Conservation (phyloP, 2,113 vertebrate species). For the Gyps fulvus region DNA sequence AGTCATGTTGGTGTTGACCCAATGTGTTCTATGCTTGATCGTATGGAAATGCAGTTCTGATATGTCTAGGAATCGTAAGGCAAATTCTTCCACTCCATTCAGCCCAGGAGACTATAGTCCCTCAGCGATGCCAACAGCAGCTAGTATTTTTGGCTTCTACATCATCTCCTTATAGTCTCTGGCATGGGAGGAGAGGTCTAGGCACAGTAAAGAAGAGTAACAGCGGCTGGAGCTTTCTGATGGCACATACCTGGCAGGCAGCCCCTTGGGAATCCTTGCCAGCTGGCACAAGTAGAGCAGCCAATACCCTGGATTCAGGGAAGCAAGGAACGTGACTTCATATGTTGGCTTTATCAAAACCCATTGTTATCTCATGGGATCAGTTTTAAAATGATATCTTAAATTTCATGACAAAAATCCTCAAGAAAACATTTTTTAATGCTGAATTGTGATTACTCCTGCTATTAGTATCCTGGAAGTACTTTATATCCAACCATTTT, state of each 20-base stretch:
- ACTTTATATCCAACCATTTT: background rate
- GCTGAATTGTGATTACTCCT: background rate
- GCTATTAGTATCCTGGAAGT: background rate
- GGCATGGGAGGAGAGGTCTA: background rate
- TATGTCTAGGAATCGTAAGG: background rate
- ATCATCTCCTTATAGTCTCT: background rate
- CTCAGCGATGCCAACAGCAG: background rate
- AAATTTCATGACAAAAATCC: background rate
- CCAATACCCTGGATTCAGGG: background rate
- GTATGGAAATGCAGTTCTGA: background rate
- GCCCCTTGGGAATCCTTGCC: background rate
- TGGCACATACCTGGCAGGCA: background rate
- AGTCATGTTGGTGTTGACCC: background rate
- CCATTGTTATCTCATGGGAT: background rate
- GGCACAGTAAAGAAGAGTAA: background rate
- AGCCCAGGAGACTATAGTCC: background rate
- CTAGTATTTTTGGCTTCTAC: background rate
- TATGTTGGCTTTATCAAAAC: background rate
- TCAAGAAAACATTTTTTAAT: background rate
- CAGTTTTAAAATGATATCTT: background rate
- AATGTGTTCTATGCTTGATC: fast-evolving
- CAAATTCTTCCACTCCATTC: background rate
- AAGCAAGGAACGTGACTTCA: background rate
- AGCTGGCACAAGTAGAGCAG: background rate
- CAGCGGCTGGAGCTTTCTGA: background rate